Percentiles rank a stretch among this genome's conserved stretches.
Evolutionary conservation across 2,113 vertebrate genomes (phyloP).

Genomic region (Oreocharis arfaki): DNA sequence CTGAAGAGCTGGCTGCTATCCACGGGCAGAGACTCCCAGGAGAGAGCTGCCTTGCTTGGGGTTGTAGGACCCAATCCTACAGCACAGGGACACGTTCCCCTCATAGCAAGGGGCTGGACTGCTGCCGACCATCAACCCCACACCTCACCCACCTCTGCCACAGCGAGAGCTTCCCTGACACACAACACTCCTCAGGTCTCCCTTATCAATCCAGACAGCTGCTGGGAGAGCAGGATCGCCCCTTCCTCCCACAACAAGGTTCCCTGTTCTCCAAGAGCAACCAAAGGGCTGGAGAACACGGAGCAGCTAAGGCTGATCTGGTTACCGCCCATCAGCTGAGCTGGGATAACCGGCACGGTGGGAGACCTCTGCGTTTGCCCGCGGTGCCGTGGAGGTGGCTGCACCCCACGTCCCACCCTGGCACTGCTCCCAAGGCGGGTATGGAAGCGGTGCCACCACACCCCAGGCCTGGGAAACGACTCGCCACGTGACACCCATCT

Average conservation of each 20-base stretch:
- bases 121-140: not conserved
- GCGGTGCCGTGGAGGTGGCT: accelerated
- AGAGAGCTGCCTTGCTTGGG: not conserved
- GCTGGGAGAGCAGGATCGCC: accelerated
- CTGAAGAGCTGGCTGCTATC: not conserved
- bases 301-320: not conserved
- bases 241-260: not conserved
- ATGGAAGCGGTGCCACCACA: accelerated
- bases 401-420: not conserved
- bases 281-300: not conserved
- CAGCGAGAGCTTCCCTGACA: not conserved
- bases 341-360: accelerated
- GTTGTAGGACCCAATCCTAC: not conserved
- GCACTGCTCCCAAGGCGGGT: not conserved
- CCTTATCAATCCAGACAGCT: not conserved
- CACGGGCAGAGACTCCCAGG: not conserved
- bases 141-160: not conserved
- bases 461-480: no score
- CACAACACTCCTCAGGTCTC: not conserved
- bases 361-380: not conserved
- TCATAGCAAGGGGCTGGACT: not conserved
- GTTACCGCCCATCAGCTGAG: not conserved
- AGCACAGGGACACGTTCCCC: not conserved
- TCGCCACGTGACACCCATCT: accelerated
- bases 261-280: not conserved